A percentile compares a stretch with the other conserved stretches of the same genome.
These are phyloP conservation scores for Lepus europaeus DNA, from an alignment of 2,113 vertebrate species.

Conservation along the genomic window DNA sequence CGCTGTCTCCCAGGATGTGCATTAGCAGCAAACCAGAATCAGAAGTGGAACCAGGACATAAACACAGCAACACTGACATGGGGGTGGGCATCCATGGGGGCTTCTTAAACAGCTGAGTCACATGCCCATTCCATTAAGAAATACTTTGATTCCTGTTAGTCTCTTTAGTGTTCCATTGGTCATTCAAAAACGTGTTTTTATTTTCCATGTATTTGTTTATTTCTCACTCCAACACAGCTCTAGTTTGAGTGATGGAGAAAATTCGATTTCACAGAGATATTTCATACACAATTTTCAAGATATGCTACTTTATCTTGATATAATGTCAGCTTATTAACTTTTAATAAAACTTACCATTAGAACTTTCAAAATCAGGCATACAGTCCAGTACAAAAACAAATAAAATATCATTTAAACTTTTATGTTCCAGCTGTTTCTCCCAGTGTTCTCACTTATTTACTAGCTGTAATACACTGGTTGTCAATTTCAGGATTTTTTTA, in stretches of 20 bases:
- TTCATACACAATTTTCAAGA: conserved; percentile 63
- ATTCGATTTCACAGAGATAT: conserved; percentile 62
- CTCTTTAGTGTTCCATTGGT: too few relatives aligned
- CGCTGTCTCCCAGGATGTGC: too few relatives aligned
- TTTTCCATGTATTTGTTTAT: too few relatives aligned
- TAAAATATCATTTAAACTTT: conserved; percentile 75
- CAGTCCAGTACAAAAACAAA: conserved; percentile 50
- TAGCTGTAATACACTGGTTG: conserved; percentile 75
- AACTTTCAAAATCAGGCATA: conserved; percentile 55
- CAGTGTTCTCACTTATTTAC: conserved; percentile 76
- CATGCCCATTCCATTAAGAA: too few relatives aligned
- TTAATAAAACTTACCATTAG: conserved; percentile 67
- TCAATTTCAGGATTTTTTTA: conserved; percentile 79
- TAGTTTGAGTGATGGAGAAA: conserved; percentile 49
- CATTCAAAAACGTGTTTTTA: too few relatives aligned
- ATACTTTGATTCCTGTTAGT: too few relatives aligned
- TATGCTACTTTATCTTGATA: conserved; percentile 58
- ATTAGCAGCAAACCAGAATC: too few relatives aligned
- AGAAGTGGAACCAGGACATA: too few relatives aligned
- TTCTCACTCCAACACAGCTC: neutral
- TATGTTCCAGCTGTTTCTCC: conserved; percentile 61
- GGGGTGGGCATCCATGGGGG: too few relatives aligned
- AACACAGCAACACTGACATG: too few relatives aligned
- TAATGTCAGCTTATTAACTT: conserved; percentile 59
- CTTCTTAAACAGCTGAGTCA: too few relatives aligned